Conservation (phyloP, 2,113 vertebrate genomes). For the Ailurus styani region DNA sequence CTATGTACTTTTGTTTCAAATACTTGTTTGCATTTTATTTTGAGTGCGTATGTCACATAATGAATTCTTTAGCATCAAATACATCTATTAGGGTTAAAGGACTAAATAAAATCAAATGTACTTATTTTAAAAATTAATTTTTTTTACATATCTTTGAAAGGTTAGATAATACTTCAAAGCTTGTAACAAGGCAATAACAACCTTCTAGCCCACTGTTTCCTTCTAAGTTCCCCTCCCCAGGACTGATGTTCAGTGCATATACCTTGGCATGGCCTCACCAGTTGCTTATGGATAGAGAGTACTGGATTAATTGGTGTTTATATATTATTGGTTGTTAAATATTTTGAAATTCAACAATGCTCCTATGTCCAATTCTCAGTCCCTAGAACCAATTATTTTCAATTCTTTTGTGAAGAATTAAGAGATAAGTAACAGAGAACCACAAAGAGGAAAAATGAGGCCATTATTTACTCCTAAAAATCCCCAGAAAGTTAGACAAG, state of each 20-base stretch:
- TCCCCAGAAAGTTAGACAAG: background rate
- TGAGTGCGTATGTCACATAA: background rate
- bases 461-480: background rate
- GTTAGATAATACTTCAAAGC: background rate
- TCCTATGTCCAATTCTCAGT: background rate
- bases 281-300: background rate
- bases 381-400: background rate
- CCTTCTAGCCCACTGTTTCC: background rate
- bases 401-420: background rate
- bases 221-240: background rate
- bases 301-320: background rate
- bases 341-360: background rate
- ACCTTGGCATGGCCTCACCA: no score
- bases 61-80: background rate
- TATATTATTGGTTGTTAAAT: background rate
- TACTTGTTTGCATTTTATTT: slow-evolving; percentile 3
- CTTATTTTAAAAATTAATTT: background rate
- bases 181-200: background rate
- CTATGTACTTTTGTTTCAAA: background rate
- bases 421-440: background rate
- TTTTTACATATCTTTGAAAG: background rate
- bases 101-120: background rate
- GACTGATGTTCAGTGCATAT: background rate
- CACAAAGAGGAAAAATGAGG: background rate
- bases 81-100: background rate